Conservation (phyloP, 2,888 invertebrate species). For the Tortricodes alternella region DNA sequence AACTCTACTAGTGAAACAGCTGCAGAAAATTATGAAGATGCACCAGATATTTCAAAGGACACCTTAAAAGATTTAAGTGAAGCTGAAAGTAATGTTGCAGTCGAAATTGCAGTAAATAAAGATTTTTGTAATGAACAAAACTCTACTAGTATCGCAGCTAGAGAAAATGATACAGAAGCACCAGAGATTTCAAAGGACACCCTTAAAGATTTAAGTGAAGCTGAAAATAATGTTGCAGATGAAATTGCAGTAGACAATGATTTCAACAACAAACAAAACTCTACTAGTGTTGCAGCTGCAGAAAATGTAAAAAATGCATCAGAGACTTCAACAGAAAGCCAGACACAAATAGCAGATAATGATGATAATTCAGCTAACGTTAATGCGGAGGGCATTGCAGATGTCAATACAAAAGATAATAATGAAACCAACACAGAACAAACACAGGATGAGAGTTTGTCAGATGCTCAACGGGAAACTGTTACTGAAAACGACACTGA, state of each 20-base stretch:
- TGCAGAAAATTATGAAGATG: conserved; percentile 9
- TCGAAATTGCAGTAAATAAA: conserved; percentile 15
- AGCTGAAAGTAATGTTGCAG: conserved; percentile 15
- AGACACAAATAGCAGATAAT: background rate
- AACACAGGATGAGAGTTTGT: conserved; percentile 2
- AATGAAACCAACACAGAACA: background rate
- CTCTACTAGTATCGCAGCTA: too few relatives aligned
- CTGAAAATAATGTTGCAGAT: conserved; percentile 12
- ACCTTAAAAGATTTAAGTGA: conserved; percentile 21
- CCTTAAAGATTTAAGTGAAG: conserved; percentile 11
- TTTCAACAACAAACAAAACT: background rate
- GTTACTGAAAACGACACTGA: conserved; percentile 15
- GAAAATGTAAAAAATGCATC: background rate
- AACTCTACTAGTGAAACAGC: too few relatives aligned
- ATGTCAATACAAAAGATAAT: background rate
- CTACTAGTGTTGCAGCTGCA: background rate
- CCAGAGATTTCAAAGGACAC: conserved; percentile 9
- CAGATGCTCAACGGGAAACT: background rate
- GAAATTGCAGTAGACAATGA: conserved; percentile 18
- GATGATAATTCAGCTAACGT: conserved; percentile 1
- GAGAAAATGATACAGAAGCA: conserved; percentile 1
- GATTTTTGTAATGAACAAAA: too few relatives aligned
- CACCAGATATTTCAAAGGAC: conserved; percentile 4
- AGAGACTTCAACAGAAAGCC: conserved; percentile 21
- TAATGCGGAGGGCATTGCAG: background rate